Conservation (phyloP, 2,797 vertebrate species). For the Mormyrus hasselquistii region DNA sequence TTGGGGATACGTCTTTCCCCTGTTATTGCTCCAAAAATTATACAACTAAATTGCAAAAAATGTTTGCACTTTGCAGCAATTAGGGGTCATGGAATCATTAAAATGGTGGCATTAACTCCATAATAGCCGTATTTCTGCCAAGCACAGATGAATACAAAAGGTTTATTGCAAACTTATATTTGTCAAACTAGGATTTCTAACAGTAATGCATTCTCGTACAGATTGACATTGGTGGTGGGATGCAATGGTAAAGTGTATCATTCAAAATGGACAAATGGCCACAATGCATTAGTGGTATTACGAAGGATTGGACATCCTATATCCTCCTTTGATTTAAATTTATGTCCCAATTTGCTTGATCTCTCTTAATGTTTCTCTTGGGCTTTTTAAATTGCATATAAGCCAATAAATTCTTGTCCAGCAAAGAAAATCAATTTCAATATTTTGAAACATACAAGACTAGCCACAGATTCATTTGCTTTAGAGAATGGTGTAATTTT, state of each 20-base stretch:
- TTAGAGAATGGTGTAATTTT: not conserved
- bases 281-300: not conserved
- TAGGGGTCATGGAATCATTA: not conserved
- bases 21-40: not conserved
- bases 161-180: not conserved
- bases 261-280: not conserved
- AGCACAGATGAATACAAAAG: not conserved
- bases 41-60: not conserved
- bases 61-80: not conserved
- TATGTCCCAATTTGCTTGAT: not conserved
- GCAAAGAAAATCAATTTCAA: not conserved
- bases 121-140: not conserved
- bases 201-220: not conserved
- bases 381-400: not conserved
- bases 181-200: not conserved
- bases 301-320: not conserved
- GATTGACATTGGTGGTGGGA: not conserved
- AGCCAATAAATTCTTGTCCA: not conserved
- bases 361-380: not conserved
- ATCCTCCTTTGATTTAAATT: slow-evolving; percentile 2
- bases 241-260: not conserved
- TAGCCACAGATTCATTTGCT: not conserved
- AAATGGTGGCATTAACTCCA: not conserved
- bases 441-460: not conserved
- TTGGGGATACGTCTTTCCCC: not conserved